These are phyloP conservation scores for Lethenteron reissneri DNA, from an alignment of 2,113 vertebrate species.

Conservation along the genomic window DNA sequence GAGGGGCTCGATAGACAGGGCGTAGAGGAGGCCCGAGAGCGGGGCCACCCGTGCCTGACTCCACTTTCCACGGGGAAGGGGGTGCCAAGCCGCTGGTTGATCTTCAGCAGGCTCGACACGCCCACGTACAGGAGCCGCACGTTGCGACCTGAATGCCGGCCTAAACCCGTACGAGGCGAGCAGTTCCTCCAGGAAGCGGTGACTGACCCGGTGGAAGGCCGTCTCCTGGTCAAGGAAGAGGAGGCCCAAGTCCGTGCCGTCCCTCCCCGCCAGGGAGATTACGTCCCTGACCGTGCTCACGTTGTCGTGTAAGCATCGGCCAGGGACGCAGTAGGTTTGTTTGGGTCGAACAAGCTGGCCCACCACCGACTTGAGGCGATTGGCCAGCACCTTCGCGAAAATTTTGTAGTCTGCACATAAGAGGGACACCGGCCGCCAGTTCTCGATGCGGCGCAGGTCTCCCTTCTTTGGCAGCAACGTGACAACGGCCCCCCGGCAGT, in stretches of 20 bases:
- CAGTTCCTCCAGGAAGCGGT: not conserved
- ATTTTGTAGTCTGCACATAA: not conserved
- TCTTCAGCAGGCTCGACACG: not conserved
- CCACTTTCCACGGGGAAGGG: not conserved
- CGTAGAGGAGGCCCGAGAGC: no score
- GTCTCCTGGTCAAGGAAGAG: slow-evolving; percentile 4
- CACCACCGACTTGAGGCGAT: not conserved
- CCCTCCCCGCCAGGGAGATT: not conserved
- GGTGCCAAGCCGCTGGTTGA: not conserved
- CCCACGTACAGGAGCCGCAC: not conserved
- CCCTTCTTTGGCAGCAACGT: not conserved
- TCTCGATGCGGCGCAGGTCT: not conserved
- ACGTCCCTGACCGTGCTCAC: not conserved
- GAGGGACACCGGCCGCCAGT: not conserved
- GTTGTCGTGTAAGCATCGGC: not conserved
- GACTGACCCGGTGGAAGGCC: not conserved
- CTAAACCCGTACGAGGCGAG: not conserved
- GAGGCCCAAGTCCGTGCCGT: not conserved
- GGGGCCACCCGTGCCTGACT: not conserved
- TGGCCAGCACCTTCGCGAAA: not conserved
- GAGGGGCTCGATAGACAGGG: no score
- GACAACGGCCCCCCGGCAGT: not conserved
- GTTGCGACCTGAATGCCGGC: not conserved
- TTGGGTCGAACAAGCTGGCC: not conserved
- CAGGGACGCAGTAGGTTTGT: slow-evolving; percentile 5